phyloP scores from a whole-genome alignment of 2,797 vertebrate genomes.

The Hoplostethus atlanticus region DNA sequence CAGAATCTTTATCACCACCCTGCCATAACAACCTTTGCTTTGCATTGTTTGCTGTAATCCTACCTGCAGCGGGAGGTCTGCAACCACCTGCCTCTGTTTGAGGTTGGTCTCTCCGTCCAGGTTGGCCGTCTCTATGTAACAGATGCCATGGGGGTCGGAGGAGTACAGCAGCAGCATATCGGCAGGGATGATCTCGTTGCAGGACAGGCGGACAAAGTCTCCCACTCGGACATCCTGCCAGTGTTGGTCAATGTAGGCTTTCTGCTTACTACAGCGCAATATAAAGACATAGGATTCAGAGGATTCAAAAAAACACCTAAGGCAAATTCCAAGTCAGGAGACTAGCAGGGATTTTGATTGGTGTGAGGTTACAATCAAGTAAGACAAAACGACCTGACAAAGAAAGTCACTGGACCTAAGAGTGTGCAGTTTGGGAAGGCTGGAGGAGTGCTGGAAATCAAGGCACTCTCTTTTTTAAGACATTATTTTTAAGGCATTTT shows the following conservation, averaged over 20 bases:
- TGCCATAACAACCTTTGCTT: not conserved
- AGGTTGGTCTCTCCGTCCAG: constrained; percentile 97
- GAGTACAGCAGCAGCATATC: constrained; percentile 94
- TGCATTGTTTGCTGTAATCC: not conserved
- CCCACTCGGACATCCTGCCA: constrained; percentile 95
- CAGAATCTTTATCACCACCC: not conserved
- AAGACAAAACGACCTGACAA: too few species aligned
- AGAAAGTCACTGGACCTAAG: too few species aligned
- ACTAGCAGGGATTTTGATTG: too few species aligned
- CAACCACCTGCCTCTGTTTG: constrained; percentile 94
- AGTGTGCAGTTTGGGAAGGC: too few species aligned
- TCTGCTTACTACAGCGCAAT: constrained; percentile 83
- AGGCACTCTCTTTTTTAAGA: too few species aligned
- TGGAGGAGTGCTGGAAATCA: too few species aligned
- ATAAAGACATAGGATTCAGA: not conserved
- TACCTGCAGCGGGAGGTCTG: constrained; percentile 77
- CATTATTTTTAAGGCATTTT: too few species aligned
- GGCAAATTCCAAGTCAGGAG: not conserved
- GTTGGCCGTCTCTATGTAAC: constrained; percentile 94
- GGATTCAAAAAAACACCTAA: not conserved
- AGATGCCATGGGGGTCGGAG: constrained; percentile 91
- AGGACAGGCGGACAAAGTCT: constrained; percentile 92
- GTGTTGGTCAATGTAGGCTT: constrained; percentile 82
- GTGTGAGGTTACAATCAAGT: too few species aligned
- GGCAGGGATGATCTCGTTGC: constrained; percentile 95